phyloP scores from a whole-genome alignment of 1,140 invertebrate genomes.

The Rhagoletis zephyria region DNA sequence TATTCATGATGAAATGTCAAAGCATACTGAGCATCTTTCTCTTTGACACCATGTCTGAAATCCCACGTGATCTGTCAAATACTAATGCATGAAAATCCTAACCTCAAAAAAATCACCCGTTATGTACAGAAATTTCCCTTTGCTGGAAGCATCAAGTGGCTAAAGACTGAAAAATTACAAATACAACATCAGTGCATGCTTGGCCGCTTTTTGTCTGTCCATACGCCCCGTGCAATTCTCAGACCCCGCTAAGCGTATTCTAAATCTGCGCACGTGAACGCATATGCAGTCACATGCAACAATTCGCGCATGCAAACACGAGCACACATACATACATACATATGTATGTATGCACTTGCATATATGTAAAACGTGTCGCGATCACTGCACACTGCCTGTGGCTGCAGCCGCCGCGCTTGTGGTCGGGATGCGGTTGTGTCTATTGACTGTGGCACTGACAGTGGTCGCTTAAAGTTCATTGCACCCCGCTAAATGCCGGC shows the following conservation, averaged over 20 bases:
- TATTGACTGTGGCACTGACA: slow-evolving; percentile 16
- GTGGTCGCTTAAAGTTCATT: slow-evolving; percentile 19
- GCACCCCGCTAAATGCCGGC: slow-evolving; percentile 5
- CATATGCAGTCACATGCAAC: not conserved
- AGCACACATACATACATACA: not conserved
- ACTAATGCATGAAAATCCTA: too few species aligned
- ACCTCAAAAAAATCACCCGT: too few species aligned
- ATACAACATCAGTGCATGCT: too few species aligned
- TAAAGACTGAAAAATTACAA: too few species aligned
- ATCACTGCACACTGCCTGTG: not conserved
- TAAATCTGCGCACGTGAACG: slow-evolving; percentile 42
- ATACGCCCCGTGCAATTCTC: not conserved
- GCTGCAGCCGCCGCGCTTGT: not conserved
- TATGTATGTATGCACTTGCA: not conserved
- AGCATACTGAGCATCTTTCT: too few species aligned
- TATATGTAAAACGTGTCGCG: not conserved
- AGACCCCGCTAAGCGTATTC: not conserved
- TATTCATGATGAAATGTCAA: too few species aligned
- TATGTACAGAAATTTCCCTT: too few species aligned
- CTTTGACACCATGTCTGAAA: too few species aligned
- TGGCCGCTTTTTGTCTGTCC: too few species aligned
- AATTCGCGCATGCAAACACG: not conserved
- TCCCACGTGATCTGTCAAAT: too few species aligned
- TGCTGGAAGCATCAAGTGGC: too few species aligned
- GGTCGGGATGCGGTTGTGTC: not conserved